A percentile compares a stretch with the other conserved stretches of the same genome.
Conservation (phyloP, 2,888 invertebrate genomes). For the Luperina testacea region DNA sequence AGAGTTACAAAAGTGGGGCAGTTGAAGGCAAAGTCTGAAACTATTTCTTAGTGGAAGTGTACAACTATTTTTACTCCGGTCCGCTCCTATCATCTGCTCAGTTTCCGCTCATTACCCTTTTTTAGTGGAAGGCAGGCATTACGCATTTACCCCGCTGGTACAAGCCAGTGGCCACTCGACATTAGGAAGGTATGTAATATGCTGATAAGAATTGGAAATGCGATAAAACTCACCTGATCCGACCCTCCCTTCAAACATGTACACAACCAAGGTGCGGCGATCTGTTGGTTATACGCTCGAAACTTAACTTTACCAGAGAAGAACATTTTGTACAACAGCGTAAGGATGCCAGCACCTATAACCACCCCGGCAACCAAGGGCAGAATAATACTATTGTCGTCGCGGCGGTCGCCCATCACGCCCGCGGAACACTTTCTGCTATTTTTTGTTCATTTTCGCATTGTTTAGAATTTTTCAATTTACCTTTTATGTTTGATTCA, state of each 20-base stretch:
- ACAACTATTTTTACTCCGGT: no score
- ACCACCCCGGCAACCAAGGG: conserved; percentile 76
- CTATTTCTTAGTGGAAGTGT: no score
- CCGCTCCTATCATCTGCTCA: no score
- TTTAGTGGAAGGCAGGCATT: no score
- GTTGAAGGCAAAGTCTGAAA: no score
- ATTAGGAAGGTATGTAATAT: not conserved
- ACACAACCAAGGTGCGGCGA: conserved; percentile 69
- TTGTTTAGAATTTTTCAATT: conserved; percentile 20
- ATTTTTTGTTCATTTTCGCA: conserved; percentile 39
- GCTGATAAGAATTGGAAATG: not conserved
- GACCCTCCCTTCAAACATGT: conserved; percentile 66
- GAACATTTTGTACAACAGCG: conserved; percentile 74
- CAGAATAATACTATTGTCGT: conserved; percentile 58
- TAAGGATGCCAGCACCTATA: conserved; percentile 74
- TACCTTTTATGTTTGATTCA: not conserved
- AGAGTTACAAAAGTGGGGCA: no score
- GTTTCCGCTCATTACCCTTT: no score
- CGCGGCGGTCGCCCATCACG: conserved; percentile 59
- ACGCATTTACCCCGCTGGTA: no score
- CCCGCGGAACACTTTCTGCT: not conserved
- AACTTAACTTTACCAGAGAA: conserved; percentile 36
- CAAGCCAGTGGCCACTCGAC: not conserved
- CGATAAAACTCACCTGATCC: conserved; percentile 51
- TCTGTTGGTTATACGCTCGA: conserved; percentile 64